A percentile compares a stretch with the other conserved stretches of the same genome.
Conservation (phyloP, 2,888 invertebrate species). For the Dolomedes plantarius region DNA sequence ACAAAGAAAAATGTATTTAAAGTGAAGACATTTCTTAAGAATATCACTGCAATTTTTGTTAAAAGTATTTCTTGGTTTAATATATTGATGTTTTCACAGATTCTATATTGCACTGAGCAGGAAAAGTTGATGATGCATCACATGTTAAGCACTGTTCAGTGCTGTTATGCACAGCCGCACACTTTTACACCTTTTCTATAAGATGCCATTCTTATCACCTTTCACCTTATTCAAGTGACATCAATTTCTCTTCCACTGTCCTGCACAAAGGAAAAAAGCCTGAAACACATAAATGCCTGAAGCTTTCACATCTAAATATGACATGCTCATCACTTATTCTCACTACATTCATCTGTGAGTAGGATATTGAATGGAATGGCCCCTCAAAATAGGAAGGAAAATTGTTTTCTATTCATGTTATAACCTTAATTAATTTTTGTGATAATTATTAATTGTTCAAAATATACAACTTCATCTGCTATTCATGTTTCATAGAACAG, state of each 20-base stretch:
- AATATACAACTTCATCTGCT: not conserved
- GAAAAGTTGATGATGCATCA: not conserved
- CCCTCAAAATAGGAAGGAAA: too few relatives aligned
- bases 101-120: slow-evolving; percentile 6
- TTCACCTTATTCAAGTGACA: not conserved
- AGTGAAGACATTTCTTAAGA: too few relatives aligned
- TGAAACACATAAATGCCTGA: not conserved
- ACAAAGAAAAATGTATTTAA: too few relatives aligned
- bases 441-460: too few relatives aligned
- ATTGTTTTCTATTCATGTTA: not conserved
- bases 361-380: slow-evolving; percentile 73
- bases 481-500: too few relatives aligned
- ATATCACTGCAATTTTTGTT: too few relatives aligned
- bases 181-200: not conserved
- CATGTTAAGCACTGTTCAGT: slow-evolving; percentile 35
- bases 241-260: not conserved
- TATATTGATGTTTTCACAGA: not conserved
- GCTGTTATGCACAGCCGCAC: slow-evolving; percentile 51
- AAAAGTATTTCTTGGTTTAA: too few relatives aligned
- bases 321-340: not conserved
- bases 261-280: not conserved
- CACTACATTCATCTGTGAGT: slow-evolving; percentile 44
- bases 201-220: not conserved
- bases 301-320: not conserved
- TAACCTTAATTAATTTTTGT: too few relatives aligned